Evolutionary conservation across 2,888 invertebrate species (phyloP), one percentile per base, ranked within the genome.

Genomic region (Cenopis cana): DNA sequence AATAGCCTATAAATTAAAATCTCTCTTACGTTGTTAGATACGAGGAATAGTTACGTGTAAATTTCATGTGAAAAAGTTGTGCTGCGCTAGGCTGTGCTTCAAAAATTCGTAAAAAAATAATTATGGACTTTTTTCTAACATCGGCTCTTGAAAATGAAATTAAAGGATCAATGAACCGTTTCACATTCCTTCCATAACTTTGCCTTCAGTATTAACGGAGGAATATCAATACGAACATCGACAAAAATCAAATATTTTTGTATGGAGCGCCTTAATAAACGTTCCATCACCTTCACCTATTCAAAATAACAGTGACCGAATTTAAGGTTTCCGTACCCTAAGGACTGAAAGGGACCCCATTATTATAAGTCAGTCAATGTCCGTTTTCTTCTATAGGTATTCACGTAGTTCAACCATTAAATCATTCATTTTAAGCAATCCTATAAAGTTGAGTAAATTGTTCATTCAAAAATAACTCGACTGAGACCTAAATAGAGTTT

Each of bases 281-380:
- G 55, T 55, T 61, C 66, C 55, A 36, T 50, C 61, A 67, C 66
- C 70, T 66, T 50, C 61, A 67, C 66, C 70, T 66, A 65, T 67
- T 71, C 71, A 71, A 36, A 55, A 60, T 55, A 49, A 55, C 49
- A 56, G 49, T 36, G 33, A 12, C 55, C 66, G 54, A 71, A 60
- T 71, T 71, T 71, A 71, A 59, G 61, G 66, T 54, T 71, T 71
- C 71, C 71, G 66, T 71, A 71, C 71, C 71, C 71, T 49, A 49
- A 61, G 61, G 60, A 33, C 66, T 71, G 60, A 70, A 70, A 66
- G 66, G 66, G 46, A 18, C 66, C 50, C 71, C 71, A 71, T 71
- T 71, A 38, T 61, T 20, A 49, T 38, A 49, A 38, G 36, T 66
- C 33, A 55, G 55, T 60, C 60, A 33, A 0, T 33, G 33, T 33